These are phyloP conservation scores for Caranx ignobilis DNA, from an alignment of 2,113 vertebrate genomes.

Conservation along the genomic window DNA sequence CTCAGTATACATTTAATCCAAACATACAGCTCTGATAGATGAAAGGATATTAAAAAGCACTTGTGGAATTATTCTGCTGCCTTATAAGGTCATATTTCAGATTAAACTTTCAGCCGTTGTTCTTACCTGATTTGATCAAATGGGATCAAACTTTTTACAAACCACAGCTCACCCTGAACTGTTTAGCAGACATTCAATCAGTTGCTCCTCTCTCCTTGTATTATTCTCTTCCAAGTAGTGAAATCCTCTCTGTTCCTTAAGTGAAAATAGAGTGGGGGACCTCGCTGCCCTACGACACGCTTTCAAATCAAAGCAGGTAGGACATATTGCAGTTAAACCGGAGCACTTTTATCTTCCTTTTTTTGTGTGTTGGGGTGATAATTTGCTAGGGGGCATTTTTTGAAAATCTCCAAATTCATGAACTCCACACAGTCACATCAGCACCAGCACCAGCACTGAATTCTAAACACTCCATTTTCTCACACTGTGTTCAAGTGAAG, in stretches of 20 bases:
- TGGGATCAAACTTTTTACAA: conserved; percentile 59
- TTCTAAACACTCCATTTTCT: conserved; percentile 69
- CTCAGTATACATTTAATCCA: conserved; percentile 43
- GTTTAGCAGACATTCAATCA: conserved; percentile 68
- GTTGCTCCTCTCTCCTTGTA: conserved; percentile 49
- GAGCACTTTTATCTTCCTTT: conserved; percentile 60
- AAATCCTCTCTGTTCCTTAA: conserved; percentile 58
- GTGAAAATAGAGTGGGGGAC: conserved; percentile 66
- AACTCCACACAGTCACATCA: conserved; percentile 50
- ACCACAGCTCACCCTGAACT: conserved; percentile 53
- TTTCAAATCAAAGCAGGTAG: conserved; percentile 67
- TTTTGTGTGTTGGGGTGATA: conserved; percentile 40
- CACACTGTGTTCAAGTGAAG: conserved; percentile 42
- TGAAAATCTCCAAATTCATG: conserved; percentile 55
- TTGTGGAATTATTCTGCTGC: conserved; percentile 50
- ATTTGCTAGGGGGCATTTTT: conserved; percentile 50
- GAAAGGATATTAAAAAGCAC: conserved; percentile 62
- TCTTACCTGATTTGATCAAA: conserved; percentile 65
- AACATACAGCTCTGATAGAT: conserved; percentile 42
- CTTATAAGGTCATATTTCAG: conserved; percentile 52
- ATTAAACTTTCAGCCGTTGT: conserved; percentile 61
- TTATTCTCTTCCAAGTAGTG: conserved; percentile 48
- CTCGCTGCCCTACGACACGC: conserved; percentile 49
- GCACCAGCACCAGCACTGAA: conserved; percentile 7
- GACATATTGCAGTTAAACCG: conserved; percentile 67